Base-by-base conservation (phyloP, 2,797 vertebrate species). In the Pristis pectinata region DNA sequence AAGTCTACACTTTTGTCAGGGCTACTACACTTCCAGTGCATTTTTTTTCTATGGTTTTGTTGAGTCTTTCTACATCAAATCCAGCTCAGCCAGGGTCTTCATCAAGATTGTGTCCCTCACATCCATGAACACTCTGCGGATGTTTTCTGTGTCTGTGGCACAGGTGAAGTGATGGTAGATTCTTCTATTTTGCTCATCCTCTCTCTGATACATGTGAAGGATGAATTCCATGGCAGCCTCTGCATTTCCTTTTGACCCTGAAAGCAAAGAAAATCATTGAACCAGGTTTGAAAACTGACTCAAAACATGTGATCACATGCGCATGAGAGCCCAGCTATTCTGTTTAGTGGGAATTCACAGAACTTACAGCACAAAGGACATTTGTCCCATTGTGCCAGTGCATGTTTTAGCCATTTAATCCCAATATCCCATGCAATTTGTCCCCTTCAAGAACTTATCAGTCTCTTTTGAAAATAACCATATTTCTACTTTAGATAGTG, bases 91-190 rank as follows among this genome's bases (percentile, higher is more conserved):
- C 79, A 98, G 96, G 24, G 97, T 97, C 95, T 96, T 97, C 92
- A 97, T 95, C 95, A 98, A 96, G 94, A 98, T 97, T 0, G 97
- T 97, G 96, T 98, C 97, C 95, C 97, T 97, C 44, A 98, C 95
- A 3, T 97, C 97, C 0, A 49, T 96, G 96, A 98, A 98, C 53
- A 98, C 97, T 77, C 56, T 96, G 94, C 96, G 96, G 95, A 98
- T 98, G 96, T 97, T 97, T 96, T 95, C 96, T 95, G 98, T 98
- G 96, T 98, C 97, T 0, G 98, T 98, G 95, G 98, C 98, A 13
- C 98, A 98, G 96, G 98, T 98, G 96, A 97, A 98, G 96, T 98
- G 97, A 0, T 96, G 95, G 95, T 98, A 98, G 41, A 98, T 96
- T 0, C 95, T 96, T 96, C 97, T 97, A 34, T 34, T 53, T 11